phyloP scores from a whole-genome alignment of 37 sponge, comb jelly and placozoan genomes.

The Ianthella basta region DNA sequence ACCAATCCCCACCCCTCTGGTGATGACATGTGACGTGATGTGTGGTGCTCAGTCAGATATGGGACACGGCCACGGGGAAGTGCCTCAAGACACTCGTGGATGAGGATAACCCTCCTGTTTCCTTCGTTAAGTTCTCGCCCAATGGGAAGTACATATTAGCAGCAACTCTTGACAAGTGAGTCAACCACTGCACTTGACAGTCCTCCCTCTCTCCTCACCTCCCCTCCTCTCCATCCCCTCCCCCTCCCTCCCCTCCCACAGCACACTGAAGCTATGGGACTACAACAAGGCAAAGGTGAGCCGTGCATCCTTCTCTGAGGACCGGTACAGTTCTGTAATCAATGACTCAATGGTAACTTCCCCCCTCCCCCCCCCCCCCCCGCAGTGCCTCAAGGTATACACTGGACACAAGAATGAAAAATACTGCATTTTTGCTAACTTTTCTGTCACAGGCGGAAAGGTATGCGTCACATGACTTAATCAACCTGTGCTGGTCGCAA shows the following conservation, averaged over 20 bases:
- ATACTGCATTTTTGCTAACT: slow-evolving; percentile 95
- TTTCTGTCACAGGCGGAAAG: slow-evolving; percentile 97
- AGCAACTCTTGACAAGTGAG: slow-evolving; percentile 93
- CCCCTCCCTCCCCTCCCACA: slow-evolving; percentile 29
- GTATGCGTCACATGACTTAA: no score
- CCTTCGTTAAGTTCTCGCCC: slow-evolving; percentile 97
- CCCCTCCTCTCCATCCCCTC: not conserved
- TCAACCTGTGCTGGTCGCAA: no score
- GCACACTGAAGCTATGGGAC: slow-evolving; percentile 96
- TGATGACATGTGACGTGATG: no score
- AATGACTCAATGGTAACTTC: no score
- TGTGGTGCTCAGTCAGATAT: slow-evolving; percentile 86
- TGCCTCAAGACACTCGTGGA: slow-evolving; percentile 96
- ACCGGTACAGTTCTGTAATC: no score
- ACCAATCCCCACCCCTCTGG: no score
- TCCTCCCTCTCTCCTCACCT: not conserved
- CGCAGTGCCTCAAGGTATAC: slow-evolving; percentile 92
- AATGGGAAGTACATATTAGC: slow-evolving; percentile 97
- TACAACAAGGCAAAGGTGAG: slow-evolving; percentile 86
- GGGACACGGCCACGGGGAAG: slow-evolving; percentile 98
- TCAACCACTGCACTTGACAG: not conserved
- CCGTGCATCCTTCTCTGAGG: no score
- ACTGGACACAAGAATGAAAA: slow-evolving; percentile 97
- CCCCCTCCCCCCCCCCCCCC: no score
- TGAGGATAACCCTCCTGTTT: slow-evolving; percentile 97